Conservation (phyloP, 2,888 invertebrate species). For the Ametastegia equiseti region DNA sequence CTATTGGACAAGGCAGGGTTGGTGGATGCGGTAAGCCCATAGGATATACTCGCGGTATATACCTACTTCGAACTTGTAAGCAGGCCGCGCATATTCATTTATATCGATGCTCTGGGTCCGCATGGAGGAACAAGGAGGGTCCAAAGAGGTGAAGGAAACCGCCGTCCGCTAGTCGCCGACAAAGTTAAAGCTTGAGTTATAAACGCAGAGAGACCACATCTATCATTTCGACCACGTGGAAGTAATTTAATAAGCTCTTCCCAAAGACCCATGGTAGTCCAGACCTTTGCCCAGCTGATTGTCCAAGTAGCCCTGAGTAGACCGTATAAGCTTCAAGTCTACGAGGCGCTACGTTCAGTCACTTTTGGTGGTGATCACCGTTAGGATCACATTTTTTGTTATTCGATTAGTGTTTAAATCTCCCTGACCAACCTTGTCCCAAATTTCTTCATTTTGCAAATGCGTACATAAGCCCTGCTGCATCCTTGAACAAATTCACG, state of each 20-base stretch:
- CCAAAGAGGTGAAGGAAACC: background rate
- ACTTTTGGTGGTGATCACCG: background rate
- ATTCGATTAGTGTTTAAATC: background rate
- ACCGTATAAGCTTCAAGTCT: background rate
- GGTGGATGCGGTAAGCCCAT: background rate
- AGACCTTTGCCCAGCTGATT: background rate
- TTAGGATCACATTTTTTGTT: background rate
- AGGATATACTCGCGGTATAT: conserved; percentile 10
- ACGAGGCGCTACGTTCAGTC: conserved; percentile 4
- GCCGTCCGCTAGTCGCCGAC: conserved; percentile 29
- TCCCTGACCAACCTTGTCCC: background rate
- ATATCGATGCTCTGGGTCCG: conserved; percentile 2
- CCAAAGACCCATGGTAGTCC: background rate
- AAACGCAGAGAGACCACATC: conserved; percentile 30
- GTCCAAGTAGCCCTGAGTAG: background rate
- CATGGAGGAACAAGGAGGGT: background rate
- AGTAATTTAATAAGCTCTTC: conserved; percentile 47
- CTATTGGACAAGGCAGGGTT: background rate
- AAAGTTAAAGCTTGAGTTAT: conserved; percentile 48
- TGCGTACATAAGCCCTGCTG: background rate
- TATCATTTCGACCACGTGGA: conserved; percentile 48
- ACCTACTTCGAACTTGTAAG: conserved; percentile 18
- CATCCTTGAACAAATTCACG: background rate
- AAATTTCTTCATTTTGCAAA: background rate
- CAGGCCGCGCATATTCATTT: conserved; percentile 32